Evolutionary conservation across 2,113 vertebrate genomes (phyloP).

Genomic region (Indicator maculatus): DNA sequence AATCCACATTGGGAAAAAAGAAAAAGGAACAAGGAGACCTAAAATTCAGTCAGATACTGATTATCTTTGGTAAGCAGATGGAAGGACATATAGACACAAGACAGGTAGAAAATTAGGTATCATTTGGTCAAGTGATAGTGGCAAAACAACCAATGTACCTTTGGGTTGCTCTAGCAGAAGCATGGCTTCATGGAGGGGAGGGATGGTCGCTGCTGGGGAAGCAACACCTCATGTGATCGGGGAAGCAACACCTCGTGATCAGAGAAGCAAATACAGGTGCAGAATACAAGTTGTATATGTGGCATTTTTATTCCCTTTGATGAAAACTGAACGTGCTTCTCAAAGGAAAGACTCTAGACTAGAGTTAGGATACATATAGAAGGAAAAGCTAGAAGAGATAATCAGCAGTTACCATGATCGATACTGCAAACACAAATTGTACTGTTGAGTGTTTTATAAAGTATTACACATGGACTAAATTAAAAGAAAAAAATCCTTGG

Average conservation of each 20-base stretch:
- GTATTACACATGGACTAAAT: background rate
- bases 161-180: background rate
- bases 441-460: background rate
- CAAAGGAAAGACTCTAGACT: background rate
- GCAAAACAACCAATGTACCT: background rate
- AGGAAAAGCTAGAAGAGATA: background rate
- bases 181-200: background rate
- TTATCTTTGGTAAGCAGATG: background rate
- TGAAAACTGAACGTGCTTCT: conserved; percentile 17
- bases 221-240: background rate
- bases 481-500: background rate
- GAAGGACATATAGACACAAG: background rate
- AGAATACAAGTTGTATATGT: background rate
- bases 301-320: conserved; percentile 19
- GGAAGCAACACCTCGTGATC: background rate
- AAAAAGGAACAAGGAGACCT: background rate
- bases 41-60: background rate
- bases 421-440: background rate
- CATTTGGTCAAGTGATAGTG: background rate
- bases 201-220: background rate
- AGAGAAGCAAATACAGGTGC: background rate
- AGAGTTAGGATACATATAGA: conserved; percentile 16
- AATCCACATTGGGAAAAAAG: background rate
- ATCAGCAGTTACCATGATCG: background rate
- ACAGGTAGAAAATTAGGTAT: background rate